Evolutionary conservation across 2,888 invertebrate species (phyloP).

Genomic region (Meliscaeva auricollis): DNA sequence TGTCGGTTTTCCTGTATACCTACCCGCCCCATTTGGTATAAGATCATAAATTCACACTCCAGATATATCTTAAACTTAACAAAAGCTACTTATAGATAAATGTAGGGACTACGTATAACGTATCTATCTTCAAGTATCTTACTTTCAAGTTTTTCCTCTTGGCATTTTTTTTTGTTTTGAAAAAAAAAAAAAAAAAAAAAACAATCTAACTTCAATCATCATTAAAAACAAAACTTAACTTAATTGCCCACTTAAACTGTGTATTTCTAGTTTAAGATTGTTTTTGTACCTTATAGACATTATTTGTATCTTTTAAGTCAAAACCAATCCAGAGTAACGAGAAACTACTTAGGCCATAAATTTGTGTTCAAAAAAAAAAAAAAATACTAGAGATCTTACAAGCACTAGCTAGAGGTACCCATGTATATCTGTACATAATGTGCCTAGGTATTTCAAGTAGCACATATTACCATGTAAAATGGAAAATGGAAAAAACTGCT

Average conservation of each 20-base stretch:
- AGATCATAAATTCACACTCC: constrained; percentile 6
- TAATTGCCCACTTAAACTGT: constrained; percentile 28
- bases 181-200: too few relatives aligned
- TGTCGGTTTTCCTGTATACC: too few relatives aligned
- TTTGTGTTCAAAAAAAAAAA: constrained; percentile 26
- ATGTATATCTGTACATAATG: neutral
- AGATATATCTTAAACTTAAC: neutral
- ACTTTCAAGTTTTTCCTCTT: neutral
- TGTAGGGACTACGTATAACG: neutral
- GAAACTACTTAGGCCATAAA: constrained; percentile 57
- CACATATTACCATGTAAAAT: too few relatives aligned
- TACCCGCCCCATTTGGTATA: neutral
- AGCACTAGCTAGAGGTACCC: neutral
- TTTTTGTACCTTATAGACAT: constrained; percentile 13
- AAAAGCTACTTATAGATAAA: neutral
- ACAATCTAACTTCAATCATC: constrained; percentile 10
- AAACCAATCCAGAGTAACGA: constrained; percentile 64
- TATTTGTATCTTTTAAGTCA: constrained; percentile 7
- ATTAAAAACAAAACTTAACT: constrained; percentile 22
- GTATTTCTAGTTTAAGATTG: constrained; percentile 10
- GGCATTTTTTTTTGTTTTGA: too few relatives aligned
- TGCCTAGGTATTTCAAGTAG: too few relatives aligned
- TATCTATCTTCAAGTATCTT: neutral
- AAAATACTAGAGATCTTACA: neutral
- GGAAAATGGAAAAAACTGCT: too few relatives aligned